phyloP scores from a whole-genome alignment of 2,797 vertebrate species.

The Tragopan temminckii region DNA sequence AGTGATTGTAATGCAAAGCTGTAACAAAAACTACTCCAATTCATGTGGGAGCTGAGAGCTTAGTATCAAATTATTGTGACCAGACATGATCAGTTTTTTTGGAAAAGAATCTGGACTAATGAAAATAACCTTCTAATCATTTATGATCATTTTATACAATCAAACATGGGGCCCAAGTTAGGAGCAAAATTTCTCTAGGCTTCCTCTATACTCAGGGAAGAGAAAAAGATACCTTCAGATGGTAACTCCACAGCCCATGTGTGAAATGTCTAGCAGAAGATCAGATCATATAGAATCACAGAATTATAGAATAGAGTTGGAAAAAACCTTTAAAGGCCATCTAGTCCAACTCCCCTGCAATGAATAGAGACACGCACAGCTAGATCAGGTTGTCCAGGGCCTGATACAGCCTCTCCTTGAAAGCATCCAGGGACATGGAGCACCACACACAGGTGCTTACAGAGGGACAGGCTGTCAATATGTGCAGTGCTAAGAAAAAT shows the following conservation, averaged over 20 bases:
- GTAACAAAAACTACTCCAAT: neutral
- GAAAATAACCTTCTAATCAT: neutral
- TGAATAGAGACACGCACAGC: too few relatives aligned
- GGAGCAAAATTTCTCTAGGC: neutral
- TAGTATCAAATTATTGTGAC: neutral
- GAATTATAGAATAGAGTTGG: too few relatives aligned
- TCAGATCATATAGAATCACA: neutral
- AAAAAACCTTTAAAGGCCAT: too few relatives aligned
- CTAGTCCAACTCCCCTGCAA: too few relatives aligned
- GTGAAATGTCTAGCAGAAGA: neutral
- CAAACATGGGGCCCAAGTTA: neutral
- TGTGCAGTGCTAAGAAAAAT: neutral
- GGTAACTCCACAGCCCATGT: neutral
- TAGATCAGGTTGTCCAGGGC: too few relatives aligned
- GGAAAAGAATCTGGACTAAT: neutral
- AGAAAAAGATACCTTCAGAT: neutral
- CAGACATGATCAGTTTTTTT: neutral
- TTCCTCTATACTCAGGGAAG: neutral
- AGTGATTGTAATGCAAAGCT: neutral
- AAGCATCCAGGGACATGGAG: too few relatives aligned
- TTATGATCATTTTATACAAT: neutral
- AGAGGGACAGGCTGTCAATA: neutral
- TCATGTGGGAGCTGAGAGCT: neutral
- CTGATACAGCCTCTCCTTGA: too few relatives aligned
- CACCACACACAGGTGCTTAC: neutral